Evolutionary conservation across 2,888 invertebrate species (phyloP).

Genomic region (Nowickia ferox): DNA sequence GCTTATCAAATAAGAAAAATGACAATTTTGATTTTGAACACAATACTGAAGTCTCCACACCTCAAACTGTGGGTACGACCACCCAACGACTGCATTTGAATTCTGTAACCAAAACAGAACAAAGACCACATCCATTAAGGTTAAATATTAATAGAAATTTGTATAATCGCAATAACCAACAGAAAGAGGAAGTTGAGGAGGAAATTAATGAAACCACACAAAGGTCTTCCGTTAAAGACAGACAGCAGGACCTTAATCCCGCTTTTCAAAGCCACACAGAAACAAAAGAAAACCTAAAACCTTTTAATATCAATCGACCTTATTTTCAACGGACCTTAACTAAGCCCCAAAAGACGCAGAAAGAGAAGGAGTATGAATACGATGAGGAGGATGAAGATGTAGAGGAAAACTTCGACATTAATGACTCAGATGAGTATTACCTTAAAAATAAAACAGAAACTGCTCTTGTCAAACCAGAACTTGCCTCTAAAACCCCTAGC

Average conservation of each 20-base stretch:
- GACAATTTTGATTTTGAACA: constrained; percentile 7
- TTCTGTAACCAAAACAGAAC: constrained; percentile 58
- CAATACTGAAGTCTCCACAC: constrained; percentile 59
- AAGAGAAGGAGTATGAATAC: constrained; percentile 36
- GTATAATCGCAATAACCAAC: constrained; percentile 58
- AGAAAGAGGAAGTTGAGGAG: constrained; percentile 13
- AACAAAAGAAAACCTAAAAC: constrained; percentile 23
- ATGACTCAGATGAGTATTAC: constrained; percentile 59
- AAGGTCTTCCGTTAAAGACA: not conserved
- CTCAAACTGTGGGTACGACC: constrained; percentile 54
- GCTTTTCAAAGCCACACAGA: constrained; percentile 3
- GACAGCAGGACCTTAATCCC: constrained; percentile 6
- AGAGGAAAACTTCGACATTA: constrained; percentile 49
- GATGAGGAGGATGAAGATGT: constrained; percentile 61
- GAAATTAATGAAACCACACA: constrained; percentile 28
- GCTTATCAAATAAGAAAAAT: not conserved
- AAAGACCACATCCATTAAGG: constrained; percentile 62
- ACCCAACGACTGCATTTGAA: constrained; percentile 62
- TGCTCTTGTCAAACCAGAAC: constrained; percentile 51
- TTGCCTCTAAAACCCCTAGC: constrained; percentile 60
- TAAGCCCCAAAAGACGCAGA: not conserved
- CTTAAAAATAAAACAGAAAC: constrained; percentile 26
- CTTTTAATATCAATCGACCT: constrained; percentile 53
- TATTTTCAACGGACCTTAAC: constrained; percentile 32
- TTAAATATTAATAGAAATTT: constrained; percentile 72